Evolutionary conservation across 2,797 vertebrate species (phyloP).

Genomic region (Botia kubotai): DNA sequence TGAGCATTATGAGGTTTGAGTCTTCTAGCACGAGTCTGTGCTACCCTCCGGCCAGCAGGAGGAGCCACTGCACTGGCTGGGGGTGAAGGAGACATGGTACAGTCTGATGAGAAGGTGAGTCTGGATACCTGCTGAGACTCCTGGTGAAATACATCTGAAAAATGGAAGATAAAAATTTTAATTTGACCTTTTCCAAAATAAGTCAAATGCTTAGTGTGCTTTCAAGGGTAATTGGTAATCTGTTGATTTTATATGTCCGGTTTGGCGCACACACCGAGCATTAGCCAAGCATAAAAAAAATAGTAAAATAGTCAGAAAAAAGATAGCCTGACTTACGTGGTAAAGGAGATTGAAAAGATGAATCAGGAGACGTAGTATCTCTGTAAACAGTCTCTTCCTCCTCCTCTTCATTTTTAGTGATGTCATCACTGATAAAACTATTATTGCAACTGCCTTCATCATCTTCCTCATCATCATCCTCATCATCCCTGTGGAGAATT

Average conservation of each 20-base stretch:
- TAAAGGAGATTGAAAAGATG: constrained; percentile 69
- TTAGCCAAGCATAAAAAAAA: too few relatives aligned
- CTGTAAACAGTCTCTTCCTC: constrained; percentile 36
- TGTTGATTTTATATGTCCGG: too few relatives aligned
- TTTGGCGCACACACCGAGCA: too few relatives aligned
- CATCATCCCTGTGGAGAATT: constrained; percentile 69
- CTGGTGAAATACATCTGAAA: constrained; percentile 31
- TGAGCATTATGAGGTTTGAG: constrained; percentile 62
- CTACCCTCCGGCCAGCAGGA: constrained; percentile 53
- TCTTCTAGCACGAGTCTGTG: constrained; percentile 66
- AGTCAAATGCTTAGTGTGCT: too few relatives aligned
- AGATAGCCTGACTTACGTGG: constrained; percentile 63
- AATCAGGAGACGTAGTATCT: constrained; percentile 68
- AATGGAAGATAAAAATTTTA: neutral
- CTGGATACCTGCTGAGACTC: constrained; percentile 55
- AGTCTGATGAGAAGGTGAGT: constrained; percentile 67
- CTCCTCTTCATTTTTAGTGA: constrained; percentile 24
- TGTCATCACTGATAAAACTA: constrained; percentile 59
- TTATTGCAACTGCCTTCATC: constrained; percentile 61
- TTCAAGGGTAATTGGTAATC: too few relatives aligned
- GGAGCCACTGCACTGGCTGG: constrained; percentile 55
- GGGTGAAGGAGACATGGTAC: constrained; percentile 73
- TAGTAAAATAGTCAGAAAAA: neutral
- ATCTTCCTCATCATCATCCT: constrained; percentile 64
- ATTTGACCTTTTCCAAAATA: too few relatives aligned